Percentiles rank a stretch among this genome's conserved stretches.
Evolutionary conservation across 2,888 invertebrate species (phyloP).

Genomic region (Pseudococcus jackbeardsleyi): DNA sequence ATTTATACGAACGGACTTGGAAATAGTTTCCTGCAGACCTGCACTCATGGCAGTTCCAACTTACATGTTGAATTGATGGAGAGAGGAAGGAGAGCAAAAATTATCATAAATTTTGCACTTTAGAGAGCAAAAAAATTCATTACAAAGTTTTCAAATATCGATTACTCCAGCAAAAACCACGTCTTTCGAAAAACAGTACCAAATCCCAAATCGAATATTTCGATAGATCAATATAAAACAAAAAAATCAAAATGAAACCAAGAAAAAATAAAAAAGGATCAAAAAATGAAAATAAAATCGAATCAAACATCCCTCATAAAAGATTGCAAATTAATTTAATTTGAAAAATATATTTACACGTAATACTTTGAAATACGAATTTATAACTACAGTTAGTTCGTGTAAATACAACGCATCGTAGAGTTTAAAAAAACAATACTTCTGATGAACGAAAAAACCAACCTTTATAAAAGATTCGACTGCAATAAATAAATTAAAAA

Average conservation of each 20-base stretch:
- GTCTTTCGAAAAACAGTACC: no score
- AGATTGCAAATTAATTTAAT: background rate
- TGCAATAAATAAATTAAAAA: constrained; percentile 27
- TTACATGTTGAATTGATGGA: no score
- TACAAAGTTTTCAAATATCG: no score
- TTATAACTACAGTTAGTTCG: background rate
- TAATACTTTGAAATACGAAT: constrained; percentile 37
- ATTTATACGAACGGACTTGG: no score
- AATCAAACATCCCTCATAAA: background rate
- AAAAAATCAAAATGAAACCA: background rate
- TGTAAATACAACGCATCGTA: background rate
- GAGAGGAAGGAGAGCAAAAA: no score
- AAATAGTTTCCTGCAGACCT: no score
- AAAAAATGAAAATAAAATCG: background rate
- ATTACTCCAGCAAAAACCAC: no score
- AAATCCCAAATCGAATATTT: no score
- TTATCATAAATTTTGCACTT: no score
- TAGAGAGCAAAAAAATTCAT: no score
- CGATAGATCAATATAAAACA: no score
- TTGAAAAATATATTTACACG: constrained; percentile 21
- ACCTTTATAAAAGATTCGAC: constrained; percentile 33
- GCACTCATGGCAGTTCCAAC: no score
- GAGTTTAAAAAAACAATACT: constrained; percentile 5
- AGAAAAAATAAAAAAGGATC: background rate
- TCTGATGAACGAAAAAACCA: constrained; percentile 18